Conservation (phyloP, 2,888 invertebrate genomes). For the Cheilosia scutellata region DNA sequence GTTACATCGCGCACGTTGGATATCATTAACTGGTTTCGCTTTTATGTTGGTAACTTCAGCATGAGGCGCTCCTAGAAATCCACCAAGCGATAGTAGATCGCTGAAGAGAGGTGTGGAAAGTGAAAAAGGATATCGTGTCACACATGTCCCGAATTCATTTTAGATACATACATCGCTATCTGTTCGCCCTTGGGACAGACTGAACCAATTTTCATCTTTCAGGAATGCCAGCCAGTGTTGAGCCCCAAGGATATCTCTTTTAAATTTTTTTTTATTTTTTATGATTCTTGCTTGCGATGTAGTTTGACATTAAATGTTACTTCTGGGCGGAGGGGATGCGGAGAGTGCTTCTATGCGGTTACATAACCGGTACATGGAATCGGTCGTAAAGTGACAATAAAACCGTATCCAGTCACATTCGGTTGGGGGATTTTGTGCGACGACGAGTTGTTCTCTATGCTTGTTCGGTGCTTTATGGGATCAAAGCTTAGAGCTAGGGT, state of each 20-base stretch:
- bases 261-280: slow-evolving; percentile 48
- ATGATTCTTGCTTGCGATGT: slow-evolving; percentile 66
- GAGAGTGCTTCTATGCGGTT: slow-evolving; percentile 50
- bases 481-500: slow-evolving; percentile 38
- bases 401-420: slow-evolving; percentile 61
- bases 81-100: slow-evolving; percentile 3
- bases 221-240: slow-evolving; percentile 42
- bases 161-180: slow-evolving; percentile 63
- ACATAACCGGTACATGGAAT: slow-evolving; percentile 70
- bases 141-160: slow-evolving; percentile 74
- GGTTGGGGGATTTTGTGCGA: slow-evolving; percentile 35
- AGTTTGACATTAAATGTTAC: slow-evolving; percentile 58
- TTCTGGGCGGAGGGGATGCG: background rate
- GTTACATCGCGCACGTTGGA: slow-evolving; percentile 38
- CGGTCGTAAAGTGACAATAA: slow-evolving; percentile 72
- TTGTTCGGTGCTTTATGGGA: slow-evolving; percentile 53
- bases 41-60: slow-evolving; percentile 60
- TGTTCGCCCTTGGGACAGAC: slow-evolving; percentile 57
- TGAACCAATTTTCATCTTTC: slow-evolving; percentile 73
- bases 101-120: background rate
- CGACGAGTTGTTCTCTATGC: slow-evolving; percentile 7
- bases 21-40: slow-evolving; percentile 65
- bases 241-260: slow-evolving; percentile 66
- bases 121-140: slow-evolving; percentile 61
- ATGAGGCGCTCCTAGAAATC: slow-evolving; percentile 27